Conservation (phyloP, 2,797 vertebrate species). For the Brachyalestes nurse region DNA sequence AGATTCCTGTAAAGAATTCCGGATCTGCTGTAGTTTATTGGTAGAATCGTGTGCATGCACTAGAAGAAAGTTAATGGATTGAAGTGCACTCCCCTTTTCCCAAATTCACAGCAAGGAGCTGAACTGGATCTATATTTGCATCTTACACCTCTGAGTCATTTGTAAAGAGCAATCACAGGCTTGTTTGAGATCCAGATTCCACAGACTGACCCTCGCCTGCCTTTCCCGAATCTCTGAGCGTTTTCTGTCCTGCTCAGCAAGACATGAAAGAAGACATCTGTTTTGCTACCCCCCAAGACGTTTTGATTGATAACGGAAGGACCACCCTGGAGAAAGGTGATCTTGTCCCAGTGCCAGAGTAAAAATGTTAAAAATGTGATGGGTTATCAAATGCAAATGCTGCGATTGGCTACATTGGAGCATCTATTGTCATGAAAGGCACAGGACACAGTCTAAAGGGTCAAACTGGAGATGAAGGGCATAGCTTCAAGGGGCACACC, state of each 20-base stretch:
- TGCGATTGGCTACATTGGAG: background rate
- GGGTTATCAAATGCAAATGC: background rate
- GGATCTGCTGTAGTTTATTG: background rate
- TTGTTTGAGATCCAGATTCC: background rate
- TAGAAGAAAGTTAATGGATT: background rate
- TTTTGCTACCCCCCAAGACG: constrained; percentile 13
- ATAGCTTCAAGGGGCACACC: background rate
- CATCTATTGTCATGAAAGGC: background rate
- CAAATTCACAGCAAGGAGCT: background rate
- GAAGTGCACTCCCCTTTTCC: background rate
- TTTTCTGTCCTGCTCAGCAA: constrained; percentile 1
- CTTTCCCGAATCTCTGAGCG: constrained; percentile 3
- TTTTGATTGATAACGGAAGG: constrained; percentile 36
- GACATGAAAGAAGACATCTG: constrained; percentile 35
- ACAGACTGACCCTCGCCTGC: background rate
- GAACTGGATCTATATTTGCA: background rate
- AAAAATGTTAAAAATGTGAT: background rate
- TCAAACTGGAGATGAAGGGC: background rate
- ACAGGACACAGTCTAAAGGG: background rate
- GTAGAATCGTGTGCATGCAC: background rate
- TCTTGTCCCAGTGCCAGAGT: constrained; percentile 24
- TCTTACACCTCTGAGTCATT: background rate
- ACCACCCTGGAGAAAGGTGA: constrained; percentile 10
- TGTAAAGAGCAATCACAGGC: background rate
- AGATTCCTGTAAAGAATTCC: background rate